These are phyloP conservation scores for Cataglyphis cursor DNA, from an alignment of 2,888 invertebrate species.

Conservation along the genomic window DNA sequence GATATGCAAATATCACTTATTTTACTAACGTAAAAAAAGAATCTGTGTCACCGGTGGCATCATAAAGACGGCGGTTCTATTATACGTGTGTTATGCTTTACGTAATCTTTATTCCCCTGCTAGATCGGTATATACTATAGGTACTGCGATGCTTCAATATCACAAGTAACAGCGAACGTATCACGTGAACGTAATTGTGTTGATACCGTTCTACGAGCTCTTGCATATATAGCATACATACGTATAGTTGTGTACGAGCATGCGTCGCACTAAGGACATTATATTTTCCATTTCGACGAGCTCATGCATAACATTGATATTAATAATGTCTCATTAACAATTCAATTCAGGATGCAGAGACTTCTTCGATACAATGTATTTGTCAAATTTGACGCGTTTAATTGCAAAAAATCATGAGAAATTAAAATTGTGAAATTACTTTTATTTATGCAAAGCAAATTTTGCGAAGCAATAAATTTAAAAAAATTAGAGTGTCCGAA, in stretches of 20 bases:
- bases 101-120: slow-evolving; percentile 59
- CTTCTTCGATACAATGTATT: slow-evolving; percentile 4
- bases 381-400: not conserved
- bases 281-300: slow-evolving; percentile 46
- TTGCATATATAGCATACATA: not conserved
- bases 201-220: slow-evolving; percentile 13
- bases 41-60: slow-evolving; percentile 15
- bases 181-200: slow-evolving; percentile 35
- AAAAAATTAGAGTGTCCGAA: not conserved
- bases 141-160: slow-evolving; percentile 42
- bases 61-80: slow-evolving; percentile 47
- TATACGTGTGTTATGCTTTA: slow-evolving; percentile 51
- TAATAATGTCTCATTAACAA: slow-evolving; percentile 64
- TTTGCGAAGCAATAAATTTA: not conserved
- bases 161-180: slow-evolving; percentile 23
- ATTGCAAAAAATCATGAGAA: not conserved
- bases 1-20: slow-evolving; percentile 24
- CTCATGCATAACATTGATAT: slow-evolving; percentile 49
- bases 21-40: slow-evolving; percentile 38
- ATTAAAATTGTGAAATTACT: not conserved
- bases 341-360: slow-evolving; percentile 61
- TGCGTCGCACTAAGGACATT: slow-evolving; percentile 34
- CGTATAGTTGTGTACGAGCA: not conserved
- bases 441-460: not conserved
- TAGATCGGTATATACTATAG: slow-evolving; percentile 38